These are phyloP conservation scores for Pseudois nayaur DNA, from an alignment of 2,113 vertebrate genomes.

Conservation along the genomic window DNA sequence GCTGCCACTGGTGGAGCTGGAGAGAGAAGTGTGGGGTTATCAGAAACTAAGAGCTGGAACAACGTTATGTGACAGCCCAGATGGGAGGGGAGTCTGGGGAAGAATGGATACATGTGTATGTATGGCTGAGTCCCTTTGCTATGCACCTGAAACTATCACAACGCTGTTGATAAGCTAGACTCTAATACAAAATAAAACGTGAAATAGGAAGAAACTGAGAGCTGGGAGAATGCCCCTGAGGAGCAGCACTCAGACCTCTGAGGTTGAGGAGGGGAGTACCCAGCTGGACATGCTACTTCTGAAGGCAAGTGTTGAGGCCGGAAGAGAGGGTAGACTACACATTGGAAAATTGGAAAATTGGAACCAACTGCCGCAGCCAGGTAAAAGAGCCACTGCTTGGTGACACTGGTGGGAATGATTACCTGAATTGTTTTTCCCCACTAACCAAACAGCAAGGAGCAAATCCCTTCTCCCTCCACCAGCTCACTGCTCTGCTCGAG, in stretches of 20 bases:
- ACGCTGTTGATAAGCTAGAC: neutral
- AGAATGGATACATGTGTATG: neutral
- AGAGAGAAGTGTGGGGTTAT: neutral
- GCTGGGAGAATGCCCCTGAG: too few relatives aligned
- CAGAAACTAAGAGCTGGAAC: neutral
- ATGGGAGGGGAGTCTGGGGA: neutral
- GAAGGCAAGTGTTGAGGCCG: neutral
- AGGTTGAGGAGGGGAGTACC: neutral
- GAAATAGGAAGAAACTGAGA: neutral
- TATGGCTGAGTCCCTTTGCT: neutral
- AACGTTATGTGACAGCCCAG: neutral
- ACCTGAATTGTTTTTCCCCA: neutral
- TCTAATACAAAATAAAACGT: neutral
- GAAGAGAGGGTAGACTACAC: neutral
- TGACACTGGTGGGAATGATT: neutral
- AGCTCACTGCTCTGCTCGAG: neutral
- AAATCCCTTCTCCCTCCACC: neutral
- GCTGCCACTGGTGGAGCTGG: neutral
- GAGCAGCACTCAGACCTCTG: neutral
- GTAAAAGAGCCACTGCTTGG: neutral
- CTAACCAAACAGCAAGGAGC: neutral
- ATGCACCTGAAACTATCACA: neutral
- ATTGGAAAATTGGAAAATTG: neutral
- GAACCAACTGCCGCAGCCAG: neutral
- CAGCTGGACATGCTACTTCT: neutral